These are phyloP conservation scores for Oryzias melastigma DNA, from an alignment of 2,113 vertebrate species.

Conservation along the genomic window DNA sequence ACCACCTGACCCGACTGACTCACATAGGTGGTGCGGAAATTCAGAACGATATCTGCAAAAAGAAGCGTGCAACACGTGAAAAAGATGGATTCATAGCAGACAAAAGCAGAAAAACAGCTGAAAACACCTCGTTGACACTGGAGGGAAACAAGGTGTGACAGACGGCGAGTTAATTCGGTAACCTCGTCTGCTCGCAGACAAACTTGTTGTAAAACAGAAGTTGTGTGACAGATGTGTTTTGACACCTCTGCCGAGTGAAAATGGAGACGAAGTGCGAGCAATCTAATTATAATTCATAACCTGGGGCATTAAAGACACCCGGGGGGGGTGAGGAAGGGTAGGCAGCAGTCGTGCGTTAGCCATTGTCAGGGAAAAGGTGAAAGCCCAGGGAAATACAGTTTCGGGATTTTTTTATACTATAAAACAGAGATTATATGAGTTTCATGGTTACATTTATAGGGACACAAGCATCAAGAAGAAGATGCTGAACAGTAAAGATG, in stretches of 20 bases:
- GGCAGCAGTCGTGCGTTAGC: constrained; percentile 22
- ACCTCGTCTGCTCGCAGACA: not conserved
- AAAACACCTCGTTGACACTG: too few species aligned
- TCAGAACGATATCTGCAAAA: constrained; percentile 86
- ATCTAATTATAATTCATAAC: constrained; percentile 60
- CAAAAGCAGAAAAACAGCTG: not conserved
- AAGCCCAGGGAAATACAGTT: constrained; percentile 14
- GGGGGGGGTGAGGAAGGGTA: constrained; percentile 34
- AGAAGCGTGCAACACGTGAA: not conserved
- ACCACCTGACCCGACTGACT: constrained; percentile 90
- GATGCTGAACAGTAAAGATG: not conserved
- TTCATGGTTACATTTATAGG: constrained; percentile 2
- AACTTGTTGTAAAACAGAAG: constrained; percentile 17
- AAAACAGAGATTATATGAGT: constrained; percentile 4
- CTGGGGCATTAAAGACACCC: constrained; percentile 46
- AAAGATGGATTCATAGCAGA: not conserved
- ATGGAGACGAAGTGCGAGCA: constrained; percentile 38
- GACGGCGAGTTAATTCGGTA: constrained; percentile 11
- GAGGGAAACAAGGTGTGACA: not conserved
- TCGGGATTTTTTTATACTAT: constrained; percentile 1
- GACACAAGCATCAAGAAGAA: not conserved
- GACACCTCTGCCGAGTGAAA: constrained; percentile 36
- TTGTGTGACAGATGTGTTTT: constrained; percentile 43
- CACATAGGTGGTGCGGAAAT: constrained; percentile 86
- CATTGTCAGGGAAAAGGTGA: constrained; percentile 53